Evolutionary conservation across 2,888 invertebrate genomes (phyloP).

Genomic region (Apeira syringaria): DNA sequence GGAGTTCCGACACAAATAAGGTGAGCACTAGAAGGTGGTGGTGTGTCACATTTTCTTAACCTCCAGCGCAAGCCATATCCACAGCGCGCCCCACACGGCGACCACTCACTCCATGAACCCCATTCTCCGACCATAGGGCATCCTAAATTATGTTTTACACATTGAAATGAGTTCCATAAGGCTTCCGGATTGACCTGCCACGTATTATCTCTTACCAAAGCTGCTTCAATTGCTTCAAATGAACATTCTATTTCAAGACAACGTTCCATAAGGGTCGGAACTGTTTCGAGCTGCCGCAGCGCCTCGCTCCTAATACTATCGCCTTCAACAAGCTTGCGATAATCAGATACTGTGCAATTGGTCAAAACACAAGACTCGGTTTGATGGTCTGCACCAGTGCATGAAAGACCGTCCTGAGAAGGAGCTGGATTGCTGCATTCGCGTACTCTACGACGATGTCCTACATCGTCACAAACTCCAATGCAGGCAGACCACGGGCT

Average conservation of each 20-base stretch:
- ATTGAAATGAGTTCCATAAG: constrained; percentile 76
- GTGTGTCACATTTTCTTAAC: constrained; percentile 63
- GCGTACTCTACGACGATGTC: constrained; percentile 61
- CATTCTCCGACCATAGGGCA: constrained; percentile 73
- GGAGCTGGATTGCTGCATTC: constrained; percentile 72
- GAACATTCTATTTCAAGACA: constrained; percentile 73
- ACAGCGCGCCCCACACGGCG: constrained; percentile 68
- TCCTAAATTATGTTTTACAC: constrained; percentile 77
- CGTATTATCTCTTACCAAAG: constrained; percentile 57
- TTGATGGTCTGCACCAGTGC: constrained; percentile 64
- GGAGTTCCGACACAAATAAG: constrained; percentile 59
- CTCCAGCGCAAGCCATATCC: constrained; percentile 67
- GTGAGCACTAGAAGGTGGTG: constrained; percentile 59
- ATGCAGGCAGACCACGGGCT: constrained; percentile 67
- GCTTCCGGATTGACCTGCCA: constrained; percentile 68
- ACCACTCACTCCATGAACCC: constrained; percentile 70
- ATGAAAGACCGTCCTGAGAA: constrained; percentile 65
- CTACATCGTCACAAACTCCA: constrained; percentile 73
- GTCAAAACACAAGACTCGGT: constrained; percentile 62
- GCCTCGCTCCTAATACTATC: constrained; percentile 60
- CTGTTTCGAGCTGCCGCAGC: constrained; percentile 58
- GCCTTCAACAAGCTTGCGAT: constrained; percentile 54
- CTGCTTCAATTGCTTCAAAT: constrained; percentile 65
- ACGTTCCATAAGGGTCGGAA: constrained; percentile 67
- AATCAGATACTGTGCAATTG: constrained; percentile 70